Evolutionary conservation across 1,140 invertebrate genomes (phyloP), one percentile per base, ranked within the genome.

Genomic region (Drosophila watanabei): DNA sequence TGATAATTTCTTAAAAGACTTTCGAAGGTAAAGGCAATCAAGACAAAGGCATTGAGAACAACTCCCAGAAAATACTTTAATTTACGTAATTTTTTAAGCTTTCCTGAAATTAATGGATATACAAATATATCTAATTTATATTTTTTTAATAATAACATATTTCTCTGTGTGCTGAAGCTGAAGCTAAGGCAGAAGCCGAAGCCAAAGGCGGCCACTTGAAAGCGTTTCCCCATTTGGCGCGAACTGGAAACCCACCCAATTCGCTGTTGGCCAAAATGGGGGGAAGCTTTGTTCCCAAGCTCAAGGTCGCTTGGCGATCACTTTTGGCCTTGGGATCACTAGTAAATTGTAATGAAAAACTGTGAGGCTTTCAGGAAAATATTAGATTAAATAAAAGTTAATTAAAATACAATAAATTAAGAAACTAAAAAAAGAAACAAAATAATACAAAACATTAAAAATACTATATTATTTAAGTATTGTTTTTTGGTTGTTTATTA

Each of bases 201-300:
- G 37, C 48, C 33, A 48, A 39, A 48, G 51, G 82, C 82, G 82
- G 82, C 48, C 39, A 88, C 84, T 88, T 78, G 28, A 88, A 87
- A 88, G 80, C 64, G 62, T 70, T 78, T 69, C 37, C 64, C 46
- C 54, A 60, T 73, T 73, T 73, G 69, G 71, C 8, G 11, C 57
- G 32, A 73, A 69, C 64, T 56, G 32, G 49, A 61, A 73, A 46
- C 60, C 58, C 32, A 63, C 65, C 65, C 65, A 68, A 48, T 49
- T 58, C 14, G 16, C 35, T 58, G 16, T 41, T 33, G 39, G 58
- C 33, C 63, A 41, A 66, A 66, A 66, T 28, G 13, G 63, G 63
- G 30, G 20, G 32, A 66, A 20, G 39, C 30, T 35, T 72, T 24
- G 24, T 52, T 18, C 37, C 30, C 71, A 73, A 73, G 71, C 69